Base-by-base conservation (phyloP, 2,113 vertebrate genomes). In the Toxostoma redivivum region DNA sequence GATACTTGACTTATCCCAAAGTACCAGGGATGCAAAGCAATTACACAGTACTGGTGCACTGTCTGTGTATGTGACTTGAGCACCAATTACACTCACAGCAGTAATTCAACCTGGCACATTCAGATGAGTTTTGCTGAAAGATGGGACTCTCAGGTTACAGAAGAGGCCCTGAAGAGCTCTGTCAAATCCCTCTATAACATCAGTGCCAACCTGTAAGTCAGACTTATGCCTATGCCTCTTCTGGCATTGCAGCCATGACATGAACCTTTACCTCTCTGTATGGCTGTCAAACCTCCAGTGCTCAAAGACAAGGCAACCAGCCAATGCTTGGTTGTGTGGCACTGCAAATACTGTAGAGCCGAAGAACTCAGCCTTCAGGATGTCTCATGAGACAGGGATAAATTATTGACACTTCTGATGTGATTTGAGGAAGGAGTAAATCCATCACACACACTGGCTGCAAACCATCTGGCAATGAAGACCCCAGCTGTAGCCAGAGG, bases 41-140 rank as follows among this genome's bases (percentile, higher is more conserved):
- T 86, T 90, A 67, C 69, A 70, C 0, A 67, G 69, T 12, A 45
- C 67, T 79, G 67, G 71, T 51, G 66, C 70, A 74, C 60, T 61
- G 81, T 65, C 81, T 89, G 58, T 8, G 28, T 44, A 71, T 81
- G 78, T 1, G 25, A 96, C 88, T 44, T 45, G 62, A 74, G 72
- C 3, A 15, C 58, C 87, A 96, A 90, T 90, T 90, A 87, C 10
- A 64, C n/a, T 38, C 65, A 45, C 53, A 94, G 94, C 72, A 90
- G 92, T 90, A 94, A 87, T 47, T 96, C 91, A 95, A 79, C 42
- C 85, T 76, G 57, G 76, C 74, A 88, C 54, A n/a, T 58, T 91
- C 86, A 92, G 64, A 88, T 47, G 33, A 2, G 4, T 82, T 95
- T 65, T 90, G 74, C 81, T 92, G 69, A 88, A 92, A 84, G 58